These are phyloP conservation scores for Acrobasis repandana DNA, from an alignment of 2,888 invertebrate species.

Conservation along the genomic window DNA sequence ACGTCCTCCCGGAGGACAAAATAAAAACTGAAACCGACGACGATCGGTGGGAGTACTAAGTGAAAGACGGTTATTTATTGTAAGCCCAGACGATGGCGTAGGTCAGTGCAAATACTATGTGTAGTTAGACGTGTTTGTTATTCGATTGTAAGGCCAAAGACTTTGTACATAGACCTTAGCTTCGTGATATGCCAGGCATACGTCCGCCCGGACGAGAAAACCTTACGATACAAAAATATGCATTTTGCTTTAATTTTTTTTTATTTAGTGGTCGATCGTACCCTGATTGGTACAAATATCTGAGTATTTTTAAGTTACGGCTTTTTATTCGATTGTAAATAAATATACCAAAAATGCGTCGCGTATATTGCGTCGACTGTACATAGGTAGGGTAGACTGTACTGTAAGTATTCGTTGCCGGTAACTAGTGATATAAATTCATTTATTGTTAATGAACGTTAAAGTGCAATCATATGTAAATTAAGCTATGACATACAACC, in stretches of 20 bases:
- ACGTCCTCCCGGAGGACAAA: constrained; percentile 73
- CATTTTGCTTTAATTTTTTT: constrained; percentile 79
- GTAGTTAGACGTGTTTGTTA: constrained; percentile 59
- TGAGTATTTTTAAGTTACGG: constrained; percentile 71
- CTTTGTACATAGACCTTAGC: constrained; percentile 70
- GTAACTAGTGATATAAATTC: constrained; percentile 55
- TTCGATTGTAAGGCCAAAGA: constrained; percentile 79
- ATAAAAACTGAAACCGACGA: constrained; percentile 84
- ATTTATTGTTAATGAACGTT: constrained; percentile 74
- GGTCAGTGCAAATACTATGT: constrained; percentile 58
- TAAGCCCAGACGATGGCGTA: constrained; percentile 38
- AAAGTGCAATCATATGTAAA: constrained; percentile 81
- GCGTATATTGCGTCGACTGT: constrained; percentile 57
- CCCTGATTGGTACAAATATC: constrained; percentile 75
- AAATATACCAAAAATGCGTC: constrained; percentile 80
- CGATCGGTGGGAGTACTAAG: constrained; percentile 85
- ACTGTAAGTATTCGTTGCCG: constrained; percentile 63
- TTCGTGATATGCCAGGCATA: constrained; percentile 58
- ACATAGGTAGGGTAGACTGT: constrained; percentile 66
- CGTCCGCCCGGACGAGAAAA: constrained; percentile 48
- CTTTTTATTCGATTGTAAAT: constrained; percentile 74
- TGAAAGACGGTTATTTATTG: constrained; percentile 52
- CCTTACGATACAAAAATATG: constrained; percentile 77
- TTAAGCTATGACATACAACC: constrained; percentile 72
- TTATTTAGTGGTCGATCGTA: constrained; percentile 48